Evolutionary conservation across 1,140 invertebrate genomes (phyloP), one percentile per base, ranked within the genome.

Genomic region (Pseudomyrmex concolor): DNA sequence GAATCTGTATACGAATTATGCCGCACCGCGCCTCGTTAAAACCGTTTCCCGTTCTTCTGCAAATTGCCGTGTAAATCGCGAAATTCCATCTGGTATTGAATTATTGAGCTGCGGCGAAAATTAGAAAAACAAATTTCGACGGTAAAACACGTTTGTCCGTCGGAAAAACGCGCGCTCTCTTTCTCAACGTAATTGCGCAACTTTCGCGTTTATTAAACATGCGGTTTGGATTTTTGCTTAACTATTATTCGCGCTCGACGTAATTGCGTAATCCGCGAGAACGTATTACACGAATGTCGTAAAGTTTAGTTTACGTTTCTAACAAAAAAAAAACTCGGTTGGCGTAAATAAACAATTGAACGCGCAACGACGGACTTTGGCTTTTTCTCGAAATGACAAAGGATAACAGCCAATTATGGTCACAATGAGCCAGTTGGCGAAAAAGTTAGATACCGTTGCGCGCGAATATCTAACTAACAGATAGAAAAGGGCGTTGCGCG

Each of bases 371-470:
- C 13, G 13, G 19, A 70, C 66, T 54, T 22, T 77, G 45, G 54
- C 67, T 77, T 54, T 66, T 78, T 78, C 7, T 1, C 15, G 19
- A 71, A 22, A 59, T 54, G 54, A 71, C 66, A 80, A 80, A 80
- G 54, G 76, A 80, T 80, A 80, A 80, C 76, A 71, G 66, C 54
- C 76, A 80, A 80, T 80, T 80, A 80, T 70, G 48, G 66, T 34
- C 70, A 80, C 76, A 71, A 80, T 60, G 66, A 80, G 7, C 54
- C 54, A 70, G 66, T 8, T 10, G 22, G n/a, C 62, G 48, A 77
- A 67, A 80, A 64, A 80, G 68, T 25, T 19, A 17, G 66, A 15
- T 66, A 51, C 54, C 54, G 57, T 70, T 71, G 10, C 66, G 54
- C 22, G 54, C 22, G 76, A 78, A 25, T 48, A 59, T 59, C 17